These are phyloP conservation scores for Procapra przewalskii DNA, from an alignment of 2,113 vertebrate genomes.

Conservation along the genomic window DNA sequence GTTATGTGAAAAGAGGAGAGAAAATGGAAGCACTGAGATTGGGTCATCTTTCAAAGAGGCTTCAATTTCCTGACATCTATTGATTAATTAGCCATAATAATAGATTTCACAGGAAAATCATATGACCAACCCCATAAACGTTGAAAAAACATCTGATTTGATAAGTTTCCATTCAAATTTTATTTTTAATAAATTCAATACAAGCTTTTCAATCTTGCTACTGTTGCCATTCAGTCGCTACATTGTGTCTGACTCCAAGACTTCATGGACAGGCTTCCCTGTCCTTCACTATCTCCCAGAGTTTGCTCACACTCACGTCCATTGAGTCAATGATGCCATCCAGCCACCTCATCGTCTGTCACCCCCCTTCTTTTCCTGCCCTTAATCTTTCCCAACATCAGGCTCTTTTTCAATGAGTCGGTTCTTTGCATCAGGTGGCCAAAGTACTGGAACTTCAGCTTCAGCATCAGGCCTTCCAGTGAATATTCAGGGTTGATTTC, in stretches of 20 bases:
- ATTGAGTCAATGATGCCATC: background rate
- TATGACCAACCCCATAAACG: background rate
- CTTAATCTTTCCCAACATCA: background rate
- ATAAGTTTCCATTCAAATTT: background rate
- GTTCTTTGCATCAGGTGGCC: background rate
- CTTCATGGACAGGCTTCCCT: background rate
- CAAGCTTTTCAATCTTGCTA: background rate
- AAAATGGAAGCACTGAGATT: background rate
- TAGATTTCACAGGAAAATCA: background rate
- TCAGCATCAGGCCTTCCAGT: background rate
- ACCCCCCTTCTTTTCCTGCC: background rate
- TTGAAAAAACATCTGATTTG: background rate
- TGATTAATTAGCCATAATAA: background rate
- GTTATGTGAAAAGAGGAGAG: background rate
- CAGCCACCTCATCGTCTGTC: background rate
- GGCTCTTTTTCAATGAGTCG: background rate
- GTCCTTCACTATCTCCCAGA: background rate
- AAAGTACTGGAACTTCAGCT: background rate
- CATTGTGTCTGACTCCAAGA: background rate
- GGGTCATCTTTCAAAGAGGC: background rate
- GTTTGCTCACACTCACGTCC: background rate
- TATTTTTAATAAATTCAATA: constrained; percentile 20
- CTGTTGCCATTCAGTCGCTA: background rate
- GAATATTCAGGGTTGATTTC: background rate
- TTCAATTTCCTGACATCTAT: background rate